Evolutionary conservation across 1,140 invertebrate species (phyloP).

Genomic region (Magallana gigas): DNA sequence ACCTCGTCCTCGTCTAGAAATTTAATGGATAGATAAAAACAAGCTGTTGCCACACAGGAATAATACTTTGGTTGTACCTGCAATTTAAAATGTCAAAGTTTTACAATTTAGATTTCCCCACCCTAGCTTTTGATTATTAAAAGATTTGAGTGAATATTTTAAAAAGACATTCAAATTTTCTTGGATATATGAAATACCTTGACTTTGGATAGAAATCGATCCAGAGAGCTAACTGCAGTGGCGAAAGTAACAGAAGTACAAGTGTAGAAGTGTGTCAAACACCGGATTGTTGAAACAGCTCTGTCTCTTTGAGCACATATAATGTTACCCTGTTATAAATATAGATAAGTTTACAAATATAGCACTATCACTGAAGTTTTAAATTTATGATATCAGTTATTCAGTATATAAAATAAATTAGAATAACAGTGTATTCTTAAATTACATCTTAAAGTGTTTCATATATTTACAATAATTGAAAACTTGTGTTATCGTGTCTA

Average conservation of each 20-base stretch:
- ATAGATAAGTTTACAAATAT: no score
- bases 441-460: no score
- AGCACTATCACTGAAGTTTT: no score
- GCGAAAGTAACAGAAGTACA: constrained; percentile 57
- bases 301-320: constrained; percentile 47
- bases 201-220: constrained; percentile 63
- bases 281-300: constrained; percentile 57
- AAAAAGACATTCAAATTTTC: no score
- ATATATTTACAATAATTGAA: no score
- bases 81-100: constrained; percentile 2
- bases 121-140: no score
- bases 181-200: constrained; percentile 50
- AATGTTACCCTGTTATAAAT: constrained; percentile 35
- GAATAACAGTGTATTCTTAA: no score
- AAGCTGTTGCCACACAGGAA: constrained; percentile 65
- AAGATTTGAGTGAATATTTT: no score
- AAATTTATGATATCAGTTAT: no score
- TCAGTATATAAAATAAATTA: no score
- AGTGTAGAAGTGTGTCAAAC: constrained; percentile 53
- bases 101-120: no score
- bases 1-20: constrained; percentile 68
- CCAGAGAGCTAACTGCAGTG: constrained; percentile 59
- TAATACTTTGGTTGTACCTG: constrained; percentile 64
- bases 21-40: constrained; percentile 65
- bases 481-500: no score